Evolutionary conservation across 2,113 vertebrate genomes (phyloP).

Genomic region (Pelecanus crispus): DNA sequence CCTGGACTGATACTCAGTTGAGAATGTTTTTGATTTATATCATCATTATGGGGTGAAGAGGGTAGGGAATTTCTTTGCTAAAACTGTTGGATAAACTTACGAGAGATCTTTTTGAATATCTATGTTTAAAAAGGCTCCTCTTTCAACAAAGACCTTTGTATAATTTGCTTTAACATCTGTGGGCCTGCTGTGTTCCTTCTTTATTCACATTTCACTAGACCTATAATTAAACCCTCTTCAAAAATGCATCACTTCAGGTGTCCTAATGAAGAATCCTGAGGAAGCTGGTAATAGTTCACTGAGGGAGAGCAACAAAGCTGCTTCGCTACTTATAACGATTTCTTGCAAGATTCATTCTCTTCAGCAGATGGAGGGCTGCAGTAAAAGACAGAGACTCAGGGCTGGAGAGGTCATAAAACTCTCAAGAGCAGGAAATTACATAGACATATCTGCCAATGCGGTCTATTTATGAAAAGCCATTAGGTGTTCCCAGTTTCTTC

Average conservation of each 20-base stretch:
- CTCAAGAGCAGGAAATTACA: conserved; percentile 52
- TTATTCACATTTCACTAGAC: background rate
- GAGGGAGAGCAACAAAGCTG: background rate
- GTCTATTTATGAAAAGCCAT: conserved; percentile 25
- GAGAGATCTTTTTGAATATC: background rate
- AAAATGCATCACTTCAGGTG: background rate
- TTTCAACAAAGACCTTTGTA: background rate
- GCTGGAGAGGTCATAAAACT: conserved; percentile 44
- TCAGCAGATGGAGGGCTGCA: conserved; percentile 20
- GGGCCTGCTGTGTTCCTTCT: background rate
- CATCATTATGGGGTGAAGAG: background rate
- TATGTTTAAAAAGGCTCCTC: background rate
- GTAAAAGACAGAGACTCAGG: background rate
- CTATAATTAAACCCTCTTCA: background rate
- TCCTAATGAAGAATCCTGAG: background rate
- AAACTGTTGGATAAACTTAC: background rate
- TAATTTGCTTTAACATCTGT: background rate
- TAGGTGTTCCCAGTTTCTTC: background rate
- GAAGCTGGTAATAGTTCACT: background rate
- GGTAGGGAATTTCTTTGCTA: background rate
- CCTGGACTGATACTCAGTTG: background rate
- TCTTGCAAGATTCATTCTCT: background rate
- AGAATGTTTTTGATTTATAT: background rate
- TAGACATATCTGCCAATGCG: background rate
- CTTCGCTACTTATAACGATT: background rate